Percentiles rank a stretch among this genome's conserved stretches.
Evolutionary conservation across 2,113 vertebrate species (phyloP).

Genomic region (Haplochromis vanheusdeni): DNA sequence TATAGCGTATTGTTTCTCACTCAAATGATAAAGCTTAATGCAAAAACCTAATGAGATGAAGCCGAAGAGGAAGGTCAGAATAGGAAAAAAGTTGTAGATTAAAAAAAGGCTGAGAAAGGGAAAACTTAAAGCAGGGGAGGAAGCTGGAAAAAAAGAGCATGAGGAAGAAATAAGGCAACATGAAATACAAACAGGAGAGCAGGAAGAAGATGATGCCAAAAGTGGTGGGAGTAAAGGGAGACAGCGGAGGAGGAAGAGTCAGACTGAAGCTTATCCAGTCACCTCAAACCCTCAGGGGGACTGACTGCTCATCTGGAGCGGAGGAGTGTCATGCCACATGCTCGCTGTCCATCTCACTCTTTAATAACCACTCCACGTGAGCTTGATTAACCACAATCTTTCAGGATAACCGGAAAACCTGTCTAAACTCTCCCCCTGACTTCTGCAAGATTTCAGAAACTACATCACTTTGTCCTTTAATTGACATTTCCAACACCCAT

Average conservation of each 20-base stretch:
- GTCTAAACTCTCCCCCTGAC: not conserved
- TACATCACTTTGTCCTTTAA: not conserved
- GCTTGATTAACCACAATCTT: not conserved
- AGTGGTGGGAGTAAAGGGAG: not conserved
- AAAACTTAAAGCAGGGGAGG: not conserved
- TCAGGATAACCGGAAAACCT: not conserved
- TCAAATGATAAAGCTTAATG: not conserved
- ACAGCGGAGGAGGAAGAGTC: not conserved
- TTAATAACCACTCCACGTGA: not conserved
- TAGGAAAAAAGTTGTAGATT: not conserved
- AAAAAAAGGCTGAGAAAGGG: not conserved
- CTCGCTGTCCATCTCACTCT: not conserved
- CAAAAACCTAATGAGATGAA: not conserved
- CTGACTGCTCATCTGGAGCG: conserved; percentile 28
- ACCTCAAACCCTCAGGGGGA: not conserved
- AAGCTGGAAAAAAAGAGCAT: rapidly evolving
- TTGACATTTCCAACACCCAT: not conserved
- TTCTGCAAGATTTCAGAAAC: not conserved
- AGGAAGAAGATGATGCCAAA: not conserved
- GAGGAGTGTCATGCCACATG: not conserved
- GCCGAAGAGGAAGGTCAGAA: not conserved
- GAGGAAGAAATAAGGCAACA: not conserved
- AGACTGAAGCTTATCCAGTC: not conserved
- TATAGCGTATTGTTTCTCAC: not conserved
- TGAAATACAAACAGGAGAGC: not conserved